Evolutionary conservation across 2,888 invertebrate genomes (phyloP).

Genomic region (Ashinkailepas kermadecensis): DNA sequence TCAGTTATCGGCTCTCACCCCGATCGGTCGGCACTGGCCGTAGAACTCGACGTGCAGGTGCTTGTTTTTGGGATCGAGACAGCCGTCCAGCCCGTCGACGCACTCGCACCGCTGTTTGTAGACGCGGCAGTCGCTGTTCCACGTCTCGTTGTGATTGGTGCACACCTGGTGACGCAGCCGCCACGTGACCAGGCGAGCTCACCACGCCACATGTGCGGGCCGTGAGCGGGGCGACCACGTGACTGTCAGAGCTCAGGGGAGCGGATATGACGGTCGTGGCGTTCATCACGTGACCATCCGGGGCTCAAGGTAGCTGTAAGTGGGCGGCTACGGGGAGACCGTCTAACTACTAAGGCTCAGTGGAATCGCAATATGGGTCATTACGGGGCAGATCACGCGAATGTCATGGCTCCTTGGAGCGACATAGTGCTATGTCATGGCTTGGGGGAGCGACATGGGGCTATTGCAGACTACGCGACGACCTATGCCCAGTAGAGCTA

Average conservation of each 20-base stretch:
- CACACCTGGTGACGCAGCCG: slow-evolving; percentile 58
- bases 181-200: neutral
- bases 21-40: slow-evolving; percentile 72
- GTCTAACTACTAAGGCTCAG: too few relatives aligned
- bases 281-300: too few relatives aligned
- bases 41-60: slow-evolving; percentile 93
- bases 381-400: too few relatives aligned
- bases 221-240: neutral
- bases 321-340: too few relatives aligned
- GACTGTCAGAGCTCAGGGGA: neutral
- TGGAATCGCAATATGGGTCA: too few relatives aligned
- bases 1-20: slow-evolving; percentile 46
- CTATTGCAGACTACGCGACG: too few relatives aligned
- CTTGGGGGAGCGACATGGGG: too few relatives aligned
- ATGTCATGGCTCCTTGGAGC: too few relatives aligned
- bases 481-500: too few relatives aligned
- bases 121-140: slow-evolving; percentile 87
- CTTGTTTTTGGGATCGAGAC: slow-evolving; percentile 61
- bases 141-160: slow-evolving; percentile 91
- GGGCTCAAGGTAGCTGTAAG: too few relatives aligned
- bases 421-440: too few relatives aligned
- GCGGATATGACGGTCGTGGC: too few relatives aligned
- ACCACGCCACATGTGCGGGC: neutral
- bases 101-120: slow-evolving; percentile 90
- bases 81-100: slow-evolving; percentile 62